Percentiles rank a stretch among this genome's conserved stretches.
These are phyloP conservation scores for Phocoena sinus DNA, from an alignment of 2,113 vertebrate species.

Conservation along the genomic window DNA sequence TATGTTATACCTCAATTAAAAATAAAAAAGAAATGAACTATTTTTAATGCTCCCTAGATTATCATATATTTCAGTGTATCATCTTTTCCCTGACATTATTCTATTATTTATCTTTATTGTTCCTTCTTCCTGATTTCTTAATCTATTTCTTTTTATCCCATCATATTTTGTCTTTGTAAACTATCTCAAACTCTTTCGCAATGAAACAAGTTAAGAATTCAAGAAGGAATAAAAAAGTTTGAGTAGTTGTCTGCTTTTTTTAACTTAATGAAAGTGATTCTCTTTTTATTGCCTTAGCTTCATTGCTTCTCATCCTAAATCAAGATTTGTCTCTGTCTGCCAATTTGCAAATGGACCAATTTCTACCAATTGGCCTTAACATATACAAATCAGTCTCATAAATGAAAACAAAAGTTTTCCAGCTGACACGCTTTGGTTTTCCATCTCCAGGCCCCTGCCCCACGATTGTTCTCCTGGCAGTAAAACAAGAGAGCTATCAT, in stretches of 20 bases:
- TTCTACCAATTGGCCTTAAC: constrained; percentile 69
- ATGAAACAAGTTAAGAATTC: background rate
- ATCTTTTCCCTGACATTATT: background rate
- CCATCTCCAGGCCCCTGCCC: background rate
- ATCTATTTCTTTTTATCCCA: background rate
- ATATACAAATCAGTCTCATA: constrained; percentile 60
- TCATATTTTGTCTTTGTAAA: background rate
- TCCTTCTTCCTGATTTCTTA: background rate
- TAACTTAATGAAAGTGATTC: constrained; percentile 2
- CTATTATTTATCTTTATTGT: background rate
- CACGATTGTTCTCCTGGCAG: background rate
- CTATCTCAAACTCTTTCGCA: background rate
- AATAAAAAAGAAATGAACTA: background rate
- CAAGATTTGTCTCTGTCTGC: constrained; percentile 48
- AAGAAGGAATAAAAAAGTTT: background rate
- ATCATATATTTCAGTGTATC: fast-evolving
- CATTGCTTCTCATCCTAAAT: constrained; percentile 19
- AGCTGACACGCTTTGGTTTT: background rate
- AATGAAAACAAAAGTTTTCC: constrained; percentile 63
- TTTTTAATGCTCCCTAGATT: background rate
- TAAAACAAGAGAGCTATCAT: background rate
- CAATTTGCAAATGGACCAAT: constrained; percentile 52
- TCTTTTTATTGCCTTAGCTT: constrained; percentile 12
- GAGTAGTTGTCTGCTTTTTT: background rate
- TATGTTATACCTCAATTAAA: background rate